Conservation (phyloP, 2,113 vertebrate species). For the Rattus rattus region DNA sequence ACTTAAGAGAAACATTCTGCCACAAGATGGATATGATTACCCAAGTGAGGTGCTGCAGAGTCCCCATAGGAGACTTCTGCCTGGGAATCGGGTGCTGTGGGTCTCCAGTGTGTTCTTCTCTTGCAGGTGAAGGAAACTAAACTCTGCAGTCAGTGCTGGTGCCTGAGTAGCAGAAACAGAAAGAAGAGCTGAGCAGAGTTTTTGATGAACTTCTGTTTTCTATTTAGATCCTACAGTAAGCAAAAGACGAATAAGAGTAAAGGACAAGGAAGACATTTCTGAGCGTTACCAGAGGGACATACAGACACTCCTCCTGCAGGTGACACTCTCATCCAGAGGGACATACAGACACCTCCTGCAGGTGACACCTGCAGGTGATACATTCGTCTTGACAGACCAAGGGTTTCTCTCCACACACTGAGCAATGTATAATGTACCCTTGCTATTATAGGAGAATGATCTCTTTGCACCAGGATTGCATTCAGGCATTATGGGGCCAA, state of each 20-base stretch:
- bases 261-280: conserved; percentile 80
- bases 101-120: not conserved
- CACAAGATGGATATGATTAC: not conserved
- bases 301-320: conserved; percentile 93
- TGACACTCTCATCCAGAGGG: conserved; percentile 82
- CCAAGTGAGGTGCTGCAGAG: not conserved
- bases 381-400: not conserved
- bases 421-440: not conserved
- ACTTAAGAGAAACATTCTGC: conserved; percentile 8
- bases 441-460: not conserved
- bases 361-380: conserved; percentile 93
- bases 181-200: conserved; percentile 25
- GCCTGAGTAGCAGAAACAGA: not conserved
- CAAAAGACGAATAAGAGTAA: conserved; percentile 74
- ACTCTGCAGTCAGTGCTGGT: not conserved
- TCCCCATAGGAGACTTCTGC: not conserved
- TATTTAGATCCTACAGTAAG: conserved; percentile 76
- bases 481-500: not conserved
- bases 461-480: not conserved
- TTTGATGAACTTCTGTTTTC: conserved; percentile 36
- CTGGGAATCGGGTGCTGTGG: not conserved
- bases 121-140: not conserved
- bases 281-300: conserved; percentile 88
- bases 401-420: not conserved
- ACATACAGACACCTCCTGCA: conserved; percentile 92